A percentile compares a stretch with the other conserved stretches of the same genome.
Evolutionary conservation across 2,113 vertebrate genomes (phyloP).

Genomic region (Pipra filicauda): DNA sequence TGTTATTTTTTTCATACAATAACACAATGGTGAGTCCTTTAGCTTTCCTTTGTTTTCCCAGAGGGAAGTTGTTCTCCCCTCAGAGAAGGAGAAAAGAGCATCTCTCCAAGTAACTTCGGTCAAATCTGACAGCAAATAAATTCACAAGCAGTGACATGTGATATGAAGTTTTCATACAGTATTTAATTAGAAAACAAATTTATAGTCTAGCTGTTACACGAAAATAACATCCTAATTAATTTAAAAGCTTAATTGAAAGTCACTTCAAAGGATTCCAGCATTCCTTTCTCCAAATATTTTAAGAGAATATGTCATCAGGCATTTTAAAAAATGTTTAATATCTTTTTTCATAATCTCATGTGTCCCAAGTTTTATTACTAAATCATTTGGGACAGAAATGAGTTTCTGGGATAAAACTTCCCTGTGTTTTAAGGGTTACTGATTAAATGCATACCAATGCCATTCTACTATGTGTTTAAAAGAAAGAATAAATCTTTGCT

Average conservation of each 20-base stretch:
- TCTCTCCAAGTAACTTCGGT: background rate
- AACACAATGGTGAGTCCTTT: background rate
- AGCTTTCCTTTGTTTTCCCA: background rate
- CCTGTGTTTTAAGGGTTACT: background rate
- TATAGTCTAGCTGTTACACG: background rate
- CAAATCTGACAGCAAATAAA: background rate
- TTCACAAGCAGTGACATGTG: background rate
- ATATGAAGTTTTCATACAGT: background rate
- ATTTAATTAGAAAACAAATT: slow-evolving; percentile 8
- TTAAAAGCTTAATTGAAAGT: background rate
- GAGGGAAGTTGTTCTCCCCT: background rate
- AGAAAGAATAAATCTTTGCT: slow-evolving; percentile 15
- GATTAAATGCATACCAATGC: background rate
- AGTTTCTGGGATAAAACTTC: background rate
- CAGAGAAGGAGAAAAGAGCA: background rate
- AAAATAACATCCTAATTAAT: background rate
- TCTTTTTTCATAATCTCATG: background rate
- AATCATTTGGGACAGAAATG: background rate
- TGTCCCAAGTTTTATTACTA: background rate
- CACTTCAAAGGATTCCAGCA: background rate
- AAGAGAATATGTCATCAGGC: background rate
- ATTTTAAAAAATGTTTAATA: background rate
- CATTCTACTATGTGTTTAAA: background rate
- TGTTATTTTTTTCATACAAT: background rate
- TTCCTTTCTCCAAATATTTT: background rate